Evolutionary conservation across 2,797 vertebrate species (phyloP), one percentile per base, ranked within the genome.

Genomic region (Gila robusta): DNA sequence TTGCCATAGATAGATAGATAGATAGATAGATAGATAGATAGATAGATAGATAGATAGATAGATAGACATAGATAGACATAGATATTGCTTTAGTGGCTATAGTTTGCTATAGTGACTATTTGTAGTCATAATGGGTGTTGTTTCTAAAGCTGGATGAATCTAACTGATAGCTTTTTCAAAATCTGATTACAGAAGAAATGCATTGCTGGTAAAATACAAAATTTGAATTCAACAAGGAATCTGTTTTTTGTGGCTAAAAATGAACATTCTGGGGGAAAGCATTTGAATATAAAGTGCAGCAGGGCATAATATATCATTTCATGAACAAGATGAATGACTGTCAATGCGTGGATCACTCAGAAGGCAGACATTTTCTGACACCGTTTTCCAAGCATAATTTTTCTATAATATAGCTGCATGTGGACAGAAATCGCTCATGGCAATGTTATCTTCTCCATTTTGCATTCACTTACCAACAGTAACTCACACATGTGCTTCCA

Each of bases 241-340:
- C n/a, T 35, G 62, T 26, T 32, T 82, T 26, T 73, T 47, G 37
- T 28, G 23, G 2, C 69, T 73, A 35, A 62, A 73, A 59, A 83
- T 49, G 8, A 32, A 49, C 44, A 32, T 49, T 73, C 14, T 66
- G 39, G 12, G 37, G 12, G 41, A 76, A 49, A 26, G 71, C 44
- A 62, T 76, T 83, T 83, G 41, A 74, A 83, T 49, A 49, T 35
- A 64, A 74, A 76, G n/a, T 76, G 56, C 41, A 26, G 21, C 41
- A 83, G 71, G 44, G 56, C 26, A 35, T 76, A 26, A 49, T 76
- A 10, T 19, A 76, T 76, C 14, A 83, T n/a, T 76, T 47, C 71
- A 76, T 52, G 59, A 83, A 52, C 41, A 49, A 83, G 73, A 69
- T 77, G 44, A 76, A 76, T 64, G 62, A 52, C 73, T 77, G 62